Evolutionary conservation across 1,140 invertebrate species (phyloP).

Genomic region (Penaeus vannamei): DNA sequence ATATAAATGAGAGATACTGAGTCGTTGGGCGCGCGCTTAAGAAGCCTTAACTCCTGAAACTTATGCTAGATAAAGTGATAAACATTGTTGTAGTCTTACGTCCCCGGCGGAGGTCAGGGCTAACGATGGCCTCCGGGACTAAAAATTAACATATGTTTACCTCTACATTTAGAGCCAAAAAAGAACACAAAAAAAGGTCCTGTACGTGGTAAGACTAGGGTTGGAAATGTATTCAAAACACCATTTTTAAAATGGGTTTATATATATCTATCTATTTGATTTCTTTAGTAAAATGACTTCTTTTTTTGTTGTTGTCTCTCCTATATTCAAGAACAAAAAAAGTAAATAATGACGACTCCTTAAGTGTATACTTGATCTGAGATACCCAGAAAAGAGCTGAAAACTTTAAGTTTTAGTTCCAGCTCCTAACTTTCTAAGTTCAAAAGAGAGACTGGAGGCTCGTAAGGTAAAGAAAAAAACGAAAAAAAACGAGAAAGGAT

Average conservation of each 20-base stretch:
- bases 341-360: too few species aligned
- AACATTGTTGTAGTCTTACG: not conserved
- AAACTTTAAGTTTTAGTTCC: too few species aligned
- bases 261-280: too few species aligned
- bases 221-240: too few species aligned
- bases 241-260: too few species aligned
- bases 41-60: not conserved
- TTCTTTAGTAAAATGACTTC: too few species aligned
- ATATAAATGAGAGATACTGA: too few species aligned
- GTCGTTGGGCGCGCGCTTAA: too few species aligned
- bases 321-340: not conserved
- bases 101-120: not conserved
- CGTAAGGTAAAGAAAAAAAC: not conserved
- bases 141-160: constrained; percentile 45
- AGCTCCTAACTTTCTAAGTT: not conserved
- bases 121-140: constrained; percentile 17
- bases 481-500: not conserved
- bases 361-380: too few species aligned
- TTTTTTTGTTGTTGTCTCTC: not conserved
- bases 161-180: constrained; percentile 8
- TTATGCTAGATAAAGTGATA: constrained; percentile 10
- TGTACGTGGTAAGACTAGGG: too few species aligned
- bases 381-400: too few species aligned
- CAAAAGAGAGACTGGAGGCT: not conserved
- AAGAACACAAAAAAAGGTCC: too few species aligned